These are phyloP conservation scores for Spondyliosoma cantharus DNA, from an alignment of 2,797 vertebrate species.

Conservation along the genomic window DNA sequence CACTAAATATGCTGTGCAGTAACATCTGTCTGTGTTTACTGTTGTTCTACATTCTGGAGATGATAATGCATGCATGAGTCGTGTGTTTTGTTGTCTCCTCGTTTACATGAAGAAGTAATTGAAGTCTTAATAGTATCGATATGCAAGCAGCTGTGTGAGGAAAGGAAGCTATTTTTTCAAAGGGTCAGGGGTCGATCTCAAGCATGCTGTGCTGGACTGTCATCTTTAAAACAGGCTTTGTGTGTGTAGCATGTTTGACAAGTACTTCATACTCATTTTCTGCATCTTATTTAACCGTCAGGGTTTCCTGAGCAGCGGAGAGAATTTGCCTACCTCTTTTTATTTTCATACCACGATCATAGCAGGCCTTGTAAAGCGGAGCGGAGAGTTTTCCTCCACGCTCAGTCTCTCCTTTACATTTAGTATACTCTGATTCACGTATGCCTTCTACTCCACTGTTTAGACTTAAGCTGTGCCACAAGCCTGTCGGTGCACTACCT, in stretches of 20 bases:
- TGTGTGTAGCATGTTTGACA: conserved; percentile 67
- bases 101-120: conserved; percentile 63
- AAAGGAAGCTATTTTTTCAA: conserved; percentile 57
- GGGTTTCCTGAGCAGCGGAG: conserved; percentile 53
- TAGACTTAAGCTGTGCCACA: conserved; percentile 27
- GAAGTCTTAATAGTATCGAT: conserved; percentile 59
- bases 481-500: conserved; percentile 11
- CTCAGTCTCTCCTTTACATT: conserved; percentile 65
- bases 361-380: conserved; percentile 65
- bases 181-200: conserved; percentile 41
- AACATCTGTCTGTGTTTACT: conserved; percentile 74
- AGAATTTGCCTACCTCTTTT: conserved; percentile 76
- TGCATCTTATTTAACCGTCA: conserved; percentile 53
- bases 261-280: conserved; percentile 53
- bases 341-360: conserved; percentile 68
- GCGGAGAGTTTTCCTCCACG: conserved; percentile 49
- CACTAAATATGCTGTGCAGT: conserved; percentile 67
- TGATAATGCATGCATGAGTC: conserved; percentile 74
- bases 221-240: conserved; percentile 60
- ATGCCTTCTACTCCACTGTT: conserved; percentile 69
- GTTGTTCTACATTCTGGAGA: conserved; percentile 68
- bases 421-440: conserved; percentile 66
- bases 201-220: conserved; percentile 66
- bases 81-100: conserved; percentile 70
- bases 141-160: conserved; percentile 60